Evolutionary conservation across 1,140 invertebrate species (phyloP).

Genomic region (Zaprionus gabonicus): DNA sequence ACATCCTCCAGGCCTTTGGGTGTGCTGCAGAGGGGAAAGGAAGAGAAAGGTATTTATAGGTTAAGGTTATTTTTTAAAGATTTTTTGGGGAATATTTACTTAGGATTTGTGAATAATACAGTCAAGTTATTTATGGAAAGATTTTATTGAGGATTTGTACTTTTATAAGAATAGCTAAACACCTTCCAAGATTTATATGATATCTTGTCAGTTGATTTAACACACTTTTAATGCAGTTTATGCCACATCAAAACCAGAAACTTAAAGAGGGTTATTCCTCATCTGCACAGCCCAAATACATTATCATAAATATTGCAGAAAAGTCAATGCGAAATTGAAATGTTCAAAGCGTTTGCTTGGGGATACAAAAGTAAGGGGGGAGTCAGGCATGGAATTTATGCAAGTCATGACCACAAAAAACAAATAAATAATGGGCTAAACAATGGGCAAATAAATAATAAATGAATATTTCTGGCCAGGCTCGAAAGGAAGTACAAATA

Average conservation of each 20-base stretch:
- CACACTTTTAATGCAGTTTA: background rate
- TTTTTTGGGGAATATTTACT: background rate
- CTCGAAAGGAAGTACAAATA: slow-evolving; percentile 61
- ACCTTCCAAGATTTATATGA: background rate
- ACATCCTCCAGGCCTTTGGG: slow-evolving; percentile 95
- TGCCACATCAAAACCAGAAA: background rate
- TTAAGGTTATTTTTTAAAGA: background rate
- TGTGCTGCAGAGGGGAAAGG: slow-evolving; percentile 86
- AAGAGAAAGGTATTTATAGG: background rate
- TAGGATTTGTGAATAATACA: no score
- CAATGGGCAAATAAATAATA: slow-evolving; percentile 73
- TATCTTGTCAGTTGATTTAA: background rate
- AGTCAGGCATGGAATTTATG: slow-evolving; percentile 32
- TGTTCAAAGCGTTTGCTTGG: background rate
- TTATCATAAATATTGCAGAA: slow-evolving; percentile 9
- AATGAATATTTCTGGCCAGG: slow-evolving; percentile 52
- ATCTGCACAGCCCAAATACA: background rate
- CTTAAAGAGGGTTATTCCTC: background rate
- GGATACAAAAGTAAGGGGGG: slow-evolving; percentile 38
- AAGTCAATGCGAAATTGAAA: slow-evolving; percentile 2
- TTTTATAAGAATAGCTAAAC: background rate
- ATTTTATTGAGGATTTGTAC: no score
- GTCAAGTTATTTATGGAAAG: no score
- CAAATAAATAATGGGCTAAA: slow-evolving; percentile 60
- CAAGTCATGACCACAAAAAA: slow-evolving; percentile 53